Conservation (phyloP, 2,797 vertebrate species). For the Poecilia gillii region DNA sequence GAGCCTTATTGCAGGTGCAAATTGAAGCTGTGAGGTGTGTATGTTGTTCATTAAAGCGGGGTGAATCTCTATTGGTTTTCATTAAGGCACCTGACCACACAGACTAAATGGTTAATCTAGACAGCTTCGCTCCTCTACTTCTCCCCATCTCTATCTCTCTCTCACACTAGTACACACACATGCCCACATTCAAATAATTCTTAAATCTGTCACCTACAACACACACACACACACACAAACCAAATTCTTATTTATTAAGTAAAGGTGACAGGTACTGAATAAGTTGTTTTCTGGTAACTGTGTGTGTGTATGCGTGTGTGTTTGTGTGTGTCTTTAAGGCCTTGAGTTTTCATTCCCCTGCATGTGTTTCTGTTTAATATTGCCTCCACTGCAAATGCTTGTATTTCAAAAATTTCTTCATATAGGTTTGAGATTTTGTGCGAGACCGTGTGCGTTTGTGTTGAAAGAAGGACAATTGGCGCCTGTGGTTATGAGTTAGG, state of each 20-base stretch:
- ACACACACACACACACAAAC: conserved; percentile 79
- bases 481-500: conserved; percentile 82
- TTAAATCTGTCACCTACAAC: conserved; percentile 62
- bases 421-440: not conserved
- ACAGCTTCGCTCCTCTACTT: conserved; percentile 77
- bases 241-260: conserved; percentile 99
- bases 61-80: conserved; percentile 99
- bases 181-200: conserved; percentile 68
- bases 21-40: conserved; percentile 95
- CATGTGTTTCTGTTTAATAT: conserved; percentile 11
- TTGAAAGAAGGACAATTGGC: conserved; percentile 63
- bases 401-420: conserved; percentile 18
- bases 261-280: conserved; percentile 93
- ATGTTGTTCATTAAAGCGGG: conserved; percentile 98
- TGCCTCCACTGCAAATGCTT: conserved; percentile 5
- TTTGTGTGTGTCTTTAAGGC: not conserved
- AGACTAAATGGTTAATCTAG: conserved; percentile 91
- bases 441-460: conserved; percentile 13
- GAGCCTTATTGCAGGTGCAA: conserved; percentile 95
- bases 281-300: conserved; percentile 81
- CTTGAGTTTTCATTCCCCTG: conserved; percentile 1
- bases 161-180: conserved; percentile 69
- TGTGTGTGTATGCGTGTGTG: conserved; percentile 3
- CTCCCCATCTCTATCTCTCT: conserved; percentile 38
- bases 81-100: conserved; percentile 88